Percentiles rank a stretch among this genome's conserved stretches.
These are phyloP conservation scores for Cataglyphis hispanica DNA, from an alignment of 1,140 invertebrate genomes.

Conservation along the genomic window DNA sequence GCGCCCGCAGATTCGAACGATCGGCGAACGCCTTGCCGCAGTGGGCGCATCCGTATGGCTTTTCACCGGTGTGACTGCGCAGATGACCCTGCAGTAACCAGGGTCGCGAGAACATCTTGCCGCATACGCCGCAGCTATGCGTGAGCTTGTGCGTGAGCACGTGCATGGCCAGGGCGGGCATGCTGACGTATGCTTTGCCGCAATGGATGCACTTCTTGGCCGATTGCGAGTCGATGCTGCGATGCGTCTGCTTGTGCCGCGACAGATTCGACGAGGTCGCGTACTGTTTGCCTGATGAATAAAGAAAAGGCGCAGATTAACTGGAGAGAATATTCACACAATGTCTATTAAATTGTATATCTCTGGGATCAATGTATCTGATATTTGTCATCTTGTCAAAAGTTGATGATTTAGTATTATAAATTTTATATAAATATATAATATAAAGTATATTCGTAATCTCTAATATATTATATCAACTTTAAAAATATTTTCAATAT, in stretches of 20 bases:
- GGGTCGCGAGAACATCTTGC: constrained; percentile 96
- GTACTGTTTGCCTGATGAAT: constrained; percentile 91
- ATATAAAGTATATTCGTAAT: too few species aligned
- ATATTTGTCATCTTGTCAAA: not conserved
- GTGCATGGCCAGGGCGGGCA: constrained; percentile 99
- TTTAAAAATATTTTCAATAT: too few species aligned
- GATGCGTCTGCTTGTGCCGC: constrained; percentile 98
- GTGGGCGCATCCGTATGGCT: constrained; percentile 98
- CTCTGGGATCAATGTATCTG: not conserved
- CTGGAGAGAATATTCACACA: not conserved
- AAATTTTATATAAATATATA: too few species aligned
- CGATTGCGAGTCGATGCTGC: constrained; percentile 96
- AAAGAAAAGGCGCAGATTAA: not conserved
- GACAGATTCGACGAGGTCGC: constrained; percentile 98
- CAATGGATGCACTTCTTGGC: constrained; percentile 98
- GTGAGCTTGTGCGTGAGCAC: constrained; percentile 96
- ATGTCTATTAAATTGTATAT: not conserved
- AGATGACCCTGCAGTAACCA: constrained; percentile 98
- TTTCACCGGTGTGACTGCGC: constrained; percentile 98
- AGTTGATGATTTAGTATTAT: not conserved
- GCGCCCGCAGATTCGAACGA: constrained; percentile 96
- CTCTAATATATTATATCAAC: too few species aligned
- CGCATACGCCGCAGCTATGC: constrained; percentile 96
- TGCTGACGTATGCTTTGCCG: constrained; percentile 98
- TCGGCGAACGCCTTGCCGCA: constrained; percentile 99